phyloP scores from a whole-genome alignment of 2,113 vertebrate species.

The Xiphophorus hellerii region DNA sequence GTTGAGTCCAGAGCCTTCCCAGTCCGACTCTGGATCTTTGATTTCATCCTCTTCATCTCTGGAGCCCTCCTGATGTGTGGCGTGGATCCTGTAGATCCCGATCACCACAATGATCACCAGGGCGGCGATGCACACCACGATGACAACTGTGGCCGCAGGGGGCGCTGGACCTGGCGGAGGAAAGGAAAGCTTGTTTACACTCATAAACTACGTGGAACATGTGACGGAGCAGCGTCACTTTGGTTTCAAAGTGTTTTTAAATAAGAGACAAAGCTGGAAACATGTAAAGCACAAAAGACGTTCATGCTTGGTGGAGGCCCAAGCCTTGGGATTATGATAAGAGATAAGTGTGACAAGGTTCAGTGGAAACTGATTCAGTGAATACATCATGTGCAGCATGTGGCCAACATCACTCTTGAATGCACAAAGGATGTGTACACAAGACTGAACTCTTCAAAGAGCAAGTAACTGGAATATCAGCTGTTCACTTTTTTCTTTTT shows the following conservation, averaged over 20 bases:
- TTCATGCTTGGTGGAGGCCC: not conserved
- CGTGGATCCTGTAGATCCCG: constrained; percentile 87
- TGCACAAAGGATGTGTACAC: not conserved
- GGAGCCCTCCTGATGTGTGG: constrained; percentile 81
- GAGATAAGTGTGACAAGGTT: not conserved
- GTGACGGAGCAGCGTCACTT: not conserved
- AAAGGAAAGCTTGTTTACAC: not conserved
- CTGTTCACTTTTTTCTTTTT: not conserved
- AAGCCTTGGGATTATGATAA: not conserved
- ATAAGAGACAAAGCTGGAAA: not conserved
- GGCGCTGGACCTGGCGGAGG: constrained; percentile 73
- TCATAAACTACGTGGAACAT: not conserved
- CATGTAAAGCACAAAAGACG: not conserved
- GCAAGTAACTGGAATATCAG: not conserved
- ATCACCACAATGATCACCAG: constrained; percentile 89
- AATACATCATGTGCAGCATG: not conserved
- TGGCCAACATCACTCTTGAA: not conserved
- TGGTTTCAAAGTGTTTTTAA: not conserved
- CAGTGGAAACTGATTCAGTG: not conserved
- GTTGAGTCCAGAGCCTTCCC: constrained; percentile 93
- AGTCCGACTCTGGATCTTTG: constrained; percentile 77
- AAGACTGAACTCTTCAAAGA: not conserved
- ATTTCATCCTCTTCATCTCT: constrained; percentile 83
- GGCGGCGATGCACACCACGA: constrained; percentile 88
- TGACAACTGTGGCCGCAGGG: constrained; percentile 85